These are phyloP conservation scores for Anthophora plumipes DNA, from an alignment of 2,888 invertebrate species.

Conservation along the genomic window DNA sequence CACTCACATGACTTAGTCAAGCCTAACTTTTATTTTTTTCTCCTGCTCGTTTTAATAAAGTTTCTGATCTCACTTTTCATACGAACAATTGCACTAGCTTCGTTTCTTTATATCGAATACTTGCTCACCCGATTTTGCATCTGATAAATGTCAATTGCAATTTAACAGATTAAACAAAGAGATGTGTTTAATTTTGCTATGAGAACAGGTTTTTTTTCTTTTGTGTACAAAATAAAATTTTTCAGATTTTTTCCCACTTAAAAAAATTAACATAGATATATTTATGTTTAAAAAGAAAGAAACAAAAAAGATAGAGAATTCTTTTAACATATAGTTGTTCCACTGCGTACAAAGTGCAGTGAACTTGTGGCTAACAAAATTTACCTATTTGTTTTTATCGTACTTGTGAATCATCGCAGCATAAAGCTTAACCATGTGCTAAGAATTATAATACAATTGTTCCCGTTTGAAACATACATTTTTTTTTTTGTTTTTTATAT, in stretches of 20 bases:
- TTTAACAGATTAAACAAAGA: slow-evolving; percentile 36
- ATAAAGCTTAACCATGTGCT: slow-evolving; percentile 19
- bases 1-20: slow-evolving; percentile 84
- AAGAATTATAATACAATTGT: neutral
- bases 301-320: neutral
- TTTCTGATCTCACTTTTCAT: slow-evolving; percentile 65
- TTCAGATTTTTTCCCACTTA: neutral
- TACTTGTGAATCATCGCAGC: slow-evolving; percentile 24
- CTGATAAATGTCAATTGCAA: slow-evolving; percentile 65
- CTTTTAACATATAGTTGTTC: slow-evolving; percentile 24
- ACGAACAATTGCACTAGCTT: slow-evolving; percentile 72
- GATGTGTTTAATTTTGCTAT: slow-evolving; percentile 23
- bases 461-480: neutral
- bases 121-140: slow-evolving; percentile 66
- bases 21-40: slow-evolving; percentile 79
- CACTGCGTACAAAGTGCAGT: neutral
- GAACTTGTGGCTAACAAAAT: slow-evolving; percentile 48
- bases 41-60: slow-evolving; percentile 67
- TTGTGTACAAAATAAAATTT: neutral
- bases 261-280: slow-evolving; percentile 12
- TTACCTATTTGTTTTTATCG: slow-evolving; percentile 1
- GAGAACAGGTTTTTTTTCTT: slow-evolving; percentile 36
- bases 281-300: neutral
- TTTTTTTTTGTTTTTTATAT: neutral
- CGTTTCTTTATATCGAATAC: slow-evolving; percentile 68